These are phyloP conservation scores for Proisotoma minuta DNA, from an alignment of 2,888 invertebrate genomes.

Conservation along the genomic window DNA sequence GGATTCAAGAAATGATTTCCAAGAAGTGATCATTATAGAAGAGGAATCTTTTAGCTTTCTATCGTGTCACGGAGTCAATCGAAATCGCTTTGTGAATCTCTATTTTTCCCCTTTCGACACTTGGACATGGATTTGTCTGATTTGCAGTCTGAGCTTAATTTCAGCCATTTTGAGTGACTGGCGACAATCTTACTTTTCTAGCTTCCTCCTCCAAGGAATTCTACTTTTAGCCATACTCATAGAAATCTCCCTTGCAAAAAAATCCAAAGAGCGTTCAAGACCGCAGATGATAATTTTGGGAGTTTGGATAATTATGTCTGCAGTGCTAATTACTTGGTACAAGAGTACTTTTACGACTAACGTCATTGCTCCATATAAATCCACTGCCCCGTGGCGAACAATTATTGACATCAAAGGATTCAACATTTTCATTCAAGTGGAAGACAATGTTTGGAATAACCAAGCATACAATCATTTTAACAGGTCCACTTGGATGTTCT, in stretches of 20 bases:
- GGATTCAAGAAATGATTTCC: not conserved
- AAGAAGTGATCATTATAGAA: not conserved
- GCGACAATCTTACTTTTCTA: not conserved
- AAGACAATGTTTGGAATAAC: not conserved
- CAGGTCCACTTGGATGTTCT: not conserved
- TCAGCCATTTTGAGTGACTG: not conserved
- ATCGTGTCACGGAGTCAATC: not conserved
- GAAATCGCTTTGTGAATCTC: not conserved
- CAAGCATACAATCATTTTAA: not conserved
- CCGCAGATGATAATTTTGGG: not conserved
- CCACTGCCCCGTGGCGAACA: not conserved
- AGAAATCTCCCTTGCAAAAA: not conserved
- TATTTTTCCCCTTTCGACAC: not conserved
- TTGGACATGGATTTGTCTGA: not conserved
- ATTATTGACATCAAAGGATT: not conserved
- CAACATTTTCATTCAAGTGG: not conserved
- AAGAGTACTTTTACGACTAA: too few species aligned
- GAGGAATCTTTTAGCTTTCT: not conserved
- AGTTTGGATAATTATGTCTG: not conserved
- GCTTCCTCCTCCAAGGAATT: not conserved
- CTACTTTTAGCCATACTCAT: not conserved
- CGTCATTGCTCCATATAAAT: not conserved
- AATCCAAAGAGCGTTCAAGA: not conserved
- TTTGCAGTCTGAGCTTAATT: not conserved
- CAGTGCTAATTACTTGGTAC: not conserved